Conservation (phyloP, 2,888 invertebrate genomes). For the Craniophora ligustri region DNA sequence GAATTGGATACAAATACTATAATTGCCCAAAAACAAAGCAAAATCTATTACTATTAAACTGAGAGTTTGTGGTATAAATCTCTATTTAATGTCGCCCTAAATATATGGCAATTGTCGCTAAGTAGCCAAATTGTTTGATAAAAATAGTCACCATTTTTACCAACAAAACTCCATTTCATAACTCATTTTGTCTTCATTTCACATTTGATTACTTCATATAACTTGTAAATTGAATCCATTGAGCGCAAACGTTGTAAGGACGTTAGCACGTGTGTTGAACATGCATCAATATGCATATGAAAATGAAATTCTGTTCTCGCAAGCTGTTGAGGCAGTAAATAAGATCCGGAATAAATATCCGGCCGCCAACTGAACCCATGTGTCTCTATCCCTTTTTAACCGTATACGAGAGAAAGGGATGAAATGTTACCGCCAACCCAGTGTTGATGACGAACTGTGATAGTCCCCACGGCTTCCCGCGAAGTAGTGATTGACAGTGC, state of each 20-base stretch:
- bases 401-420: constrained; percentile 48
- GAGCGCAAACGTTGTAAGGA: constrained; percentile 49
- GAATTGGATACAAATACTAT: too few species aligned
- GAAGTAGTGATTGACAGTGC: constrained; percentile 79
- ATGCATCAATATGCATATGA: constrained; percentile 75
- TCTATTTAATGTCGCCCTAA: too few species aligned
- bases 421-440: constrained; percentile 44
- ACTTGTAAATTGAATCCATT: constrained; percentile 51
- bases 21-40: too few species aligned
- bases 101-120: too few species aligned
- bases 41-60: too few species aligned
- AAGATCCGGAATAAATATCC: constrained; percentile 83
- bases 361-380: constrained; percentile 68
- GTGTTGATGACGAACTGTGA: constrained; percentile 67
- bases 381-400: constrained; percentile 56
- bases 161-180: constrained; percentile 10
- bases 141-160: neutral
- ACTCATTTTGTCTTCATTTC: constrained; percentile 39
- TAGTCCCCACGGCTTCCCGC: constrained; percentile 69
- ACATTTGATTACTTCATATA: constrained; percentile 32
- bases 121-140: neutral
- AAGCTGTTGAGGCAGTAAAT: constrained; percentile 79
- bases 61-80: too few species aligned
- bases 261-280: constrained; percentile 63
- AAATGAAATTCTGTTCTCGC: constrained; percentile 75